Base-by-base conservation (phyloP, 2,113 vertebrate genomes). In the Agelaius tricolor region DNA sequence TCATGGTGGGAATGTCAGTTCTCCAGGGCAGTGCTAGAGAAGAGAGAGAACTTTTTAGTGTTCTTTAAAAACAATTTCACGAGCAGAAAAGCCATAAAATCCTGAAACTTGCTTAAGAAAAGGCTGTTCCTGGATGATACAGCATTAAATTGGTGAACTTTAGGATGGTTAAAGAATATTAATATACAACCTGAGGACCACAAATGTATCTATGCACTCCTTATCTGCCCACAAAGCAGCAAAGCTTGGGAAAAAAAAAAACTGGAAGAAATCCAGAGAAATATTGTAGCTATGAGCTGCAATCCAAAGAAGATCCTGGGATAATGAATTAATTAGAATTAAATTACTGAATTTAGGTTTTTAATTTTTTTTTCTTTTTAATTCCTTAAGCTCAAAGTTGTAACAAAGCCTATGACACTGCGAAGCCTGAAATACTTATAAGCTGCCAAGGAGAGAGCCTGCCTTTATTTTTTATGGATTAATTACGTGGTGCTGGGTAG, bases 401-500 rank as follows among this genome's bases (percentile, higher is more conserved):
- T 74, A 91, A 87, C 72, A 58, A 88, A 91, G 59, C 66, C 66
- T 43, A 57, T 30, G 68, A 77, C 62, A 76, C 30, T 13, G 41
- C 54, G 71, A 85, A 72, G 79, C 23, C 66, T 91, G 27, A 77
- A 97, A 96, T 65, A 84, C 58, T 52, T 24, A 61, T 4, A 61
- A 69, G 77, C 75, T 87, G 87, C 84, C 78, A 87, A 59, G 77
- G 52, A 57, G 61, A 75, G 63, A 91, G 72, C 61, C 49, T 92
- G 91, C 67, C 61, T 87, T 74, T 81, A 81, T 83, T 96, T 96
- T 90, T 96, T 72, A 94, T 82, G 62, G 90, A 86, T 87, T 97
- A 97, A 97, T 97, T 85, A 79, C 2, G 3, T 76, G 49, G 89
- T 92, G 90, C 79, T 8, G 77, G 75, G 46, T 58, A 63, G 94